phyloP scores from a whole-genome alignment of 2,797 vertebrate species.

The Nannoperca australis region DNA sequence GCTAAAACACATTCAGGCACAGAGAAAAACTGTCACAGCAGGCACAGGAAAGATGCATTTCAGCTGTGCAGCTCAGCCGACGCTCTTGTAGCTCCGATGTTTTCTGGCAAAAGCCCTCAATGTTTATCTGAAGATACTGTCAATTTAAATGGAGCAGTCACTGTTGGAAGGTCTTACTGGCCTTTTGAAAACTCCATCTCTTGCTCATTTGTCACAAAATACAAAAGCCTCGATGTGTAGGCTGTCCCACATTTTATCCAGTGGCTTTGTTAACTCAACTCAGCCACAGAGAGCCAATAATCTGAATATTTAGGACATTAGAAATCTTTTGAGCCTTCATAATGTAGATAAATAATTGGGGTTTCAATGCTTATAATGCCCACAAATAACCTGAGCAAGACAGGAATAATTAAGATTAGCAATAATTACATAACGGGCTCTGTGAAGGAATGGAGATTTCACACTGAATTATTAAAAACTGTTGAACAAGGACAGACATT shows the following conservation, averaged over 20 bases:
- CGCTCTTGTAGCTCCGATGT: conserved; percentile 11
- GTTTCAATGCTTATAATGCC: background rate
- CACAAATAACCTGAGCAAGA: conserved; percentile 35
- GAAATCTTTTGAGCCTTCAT: background rate
- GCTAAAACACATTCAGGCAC: conserved; percentile 20
- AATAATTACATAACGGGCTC: conserved; percentile 57
- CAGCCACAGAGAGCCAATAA: background rate
- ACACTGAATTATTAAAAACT: conserved; percentile 59
- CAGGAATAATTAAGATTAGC: conserved; percentile 38
- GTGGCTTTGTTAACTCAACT: background rate
- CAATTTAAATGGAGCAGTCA: conserved; percentile 28
- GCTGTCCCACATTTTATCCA: background rate
- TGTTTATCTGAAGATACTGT: conserved; percentile 29
- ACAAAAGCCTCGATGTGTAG: background rate
- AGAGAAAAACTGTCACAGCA: conserved; percentile 6
- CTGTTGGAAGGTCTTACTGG: conserved; percentile 3
- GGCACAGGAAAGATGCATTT: conserved; percentile 23
- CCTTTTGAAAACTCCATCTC: conserved; percentile 16
- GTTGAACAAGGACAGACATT: conserved; percentile 31
- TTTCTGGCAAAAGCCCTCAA: background rate
- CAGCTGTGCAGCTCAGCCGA: conserved; percentile 19
- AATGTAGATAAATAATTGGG: conserved; percentile 4
- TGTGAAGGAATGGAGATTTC: conserved; percentile 53
- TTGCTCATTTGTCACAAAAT: conserved; percentile 22
- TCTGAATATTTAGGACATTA: background rate